A percentile compares a stretch with the other conserved stretches of the same genome.
Conservation (phyloP, 2,113 vertebrate genomes). For the Otus sunia region DNA sequence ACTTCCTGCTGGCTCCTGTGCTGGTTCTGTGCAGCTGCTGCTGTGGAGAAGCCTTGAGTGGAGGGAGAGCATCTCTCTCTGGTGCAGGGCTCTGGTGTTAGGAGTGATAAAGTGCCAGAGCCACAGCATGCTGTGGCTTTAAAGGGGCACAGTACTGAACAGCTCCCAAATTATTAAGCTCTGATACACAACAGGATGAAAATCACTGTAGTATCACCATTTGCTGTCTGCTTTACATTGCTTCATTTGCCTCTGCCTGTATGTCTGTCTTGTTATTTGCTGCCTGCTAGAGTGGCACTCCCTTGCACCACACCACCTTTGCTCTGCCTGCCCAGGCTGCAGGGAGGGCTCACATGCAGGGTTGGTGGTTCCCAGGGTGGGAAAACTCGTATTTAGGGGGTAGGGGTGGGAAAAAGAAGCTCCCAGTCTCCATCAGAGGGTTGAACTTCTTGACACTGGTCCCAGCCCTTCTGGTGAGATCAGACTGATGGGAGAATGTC, state of each 20-base stretch:
- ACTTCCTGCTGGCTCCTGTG: neutral
- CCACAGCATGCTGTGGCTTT: neutral
- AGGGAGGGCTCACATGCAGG: neutral
- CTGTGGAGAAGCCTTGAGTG: neutral
- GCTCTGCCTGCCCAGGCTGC: neutral
- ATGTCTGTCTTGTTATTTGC: neutral
- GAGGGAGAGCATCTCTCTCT: neutral
- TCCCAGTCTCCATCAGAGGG: neutral
- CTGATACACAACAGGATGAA: too few relatives aligned
- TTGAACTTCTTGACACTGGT: neutral
- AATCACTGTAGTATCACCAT: neutral
- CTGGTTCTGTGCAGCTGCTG: neutral
- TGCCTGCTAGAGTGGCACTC: neutral
- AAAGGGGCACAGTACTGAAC: accelerated
- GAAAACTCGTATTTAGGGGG: neutral
- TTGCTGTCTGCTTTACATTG: neutral
- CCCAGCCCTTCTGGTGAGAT: neutral
- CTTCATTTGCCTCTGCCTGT: neutral
- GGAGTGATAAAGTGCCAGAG: too few relatives aligned
- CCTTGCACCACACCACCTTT: neutral
- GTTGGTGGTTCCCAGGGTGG: neutral
- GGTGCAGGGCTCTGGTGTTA: neutral
- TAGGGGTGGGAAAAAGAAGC: neutral
- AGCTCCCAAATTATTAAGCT: neutral
- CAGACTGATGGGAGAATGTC: neutral